phyloP scores from a whole-genome alignment of 2,113 vertebrate genomes.

The Pseudopodoces humilis region DNA sequence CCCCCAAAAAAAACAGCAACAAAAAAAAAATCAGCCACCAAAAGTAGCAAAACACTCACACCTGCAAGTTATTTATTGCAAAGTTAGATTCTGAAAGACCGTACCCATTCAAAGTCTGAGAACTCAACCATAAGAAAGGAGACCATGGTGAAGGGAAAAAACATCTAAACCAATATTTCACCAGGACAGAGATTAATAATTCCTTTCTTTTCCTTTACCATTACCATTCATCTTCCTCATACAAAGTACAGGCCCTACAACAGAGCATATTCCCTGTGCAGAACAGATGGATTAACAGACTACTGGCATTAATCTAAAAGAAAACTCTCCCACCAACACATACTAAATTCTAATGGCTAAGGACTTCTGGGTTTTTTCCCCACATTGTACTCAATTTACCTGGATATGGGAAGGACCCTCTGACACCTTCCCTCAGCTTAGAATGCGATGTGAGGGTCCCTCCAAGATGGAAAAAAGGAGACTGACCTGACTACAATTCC shows the following conservation, averaged over 20 bases:
- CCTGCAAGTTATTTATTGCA: background rate
- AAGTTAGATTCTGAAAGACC: background rate
- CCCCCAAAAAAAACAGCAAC: background rate
- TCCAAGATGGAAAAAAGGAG: background rate
- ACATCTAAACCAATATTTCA: background rate
- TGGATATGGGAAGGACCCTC: background rate
- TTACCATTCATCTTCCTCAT: background rate
- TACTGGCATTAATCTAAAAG: background rate
- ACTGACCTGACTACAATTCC: background rate
- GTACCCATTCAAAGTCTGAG: background rate
- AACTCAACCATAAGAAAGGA: background rate
- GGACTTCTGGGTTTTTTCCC: fast-evolving
- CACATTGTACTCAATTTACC: background rate
- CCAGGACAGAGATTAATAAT: background rate
- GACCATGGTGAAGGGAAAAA: background rate
- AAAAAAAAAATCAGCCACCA: background rate
- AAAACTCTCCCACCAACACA: background rate
- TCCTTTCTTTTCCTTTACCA: background rate
- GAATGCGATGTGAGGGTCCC: background rate
- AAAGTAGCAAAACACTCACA: background rate
- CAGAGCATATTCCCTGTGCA: background rate
- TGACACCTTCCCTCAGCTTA: background rate
- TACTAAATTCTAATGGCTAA: background rate
- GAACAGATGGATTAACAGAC: background rate
- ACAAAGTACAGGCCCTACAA: background rate